Conservation (phyloP, 2,113 vertebrate genomes). For the Ahaetulla prasina region DNA sequence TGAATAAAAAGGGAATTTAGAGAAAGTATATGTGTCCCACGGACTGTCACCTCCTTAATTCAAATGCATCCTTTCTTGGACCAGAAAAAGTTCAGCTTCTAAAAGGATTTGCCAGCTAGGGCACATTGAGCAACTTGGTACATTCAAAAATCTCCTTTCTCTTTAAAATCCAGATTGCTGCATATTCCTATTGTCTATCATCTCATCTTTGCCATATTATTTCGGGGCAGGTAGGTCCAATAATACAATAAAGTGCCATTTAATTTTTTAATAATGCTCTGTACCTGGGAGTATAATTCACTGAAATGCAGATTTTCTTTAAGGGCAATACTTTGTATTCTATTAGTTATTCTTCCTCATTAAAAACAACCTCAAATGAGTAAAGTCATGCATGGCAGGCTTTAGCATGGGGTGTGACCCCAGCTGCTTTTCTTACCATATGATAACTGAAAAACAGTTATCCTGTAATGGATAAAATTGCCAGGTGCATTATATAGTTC, state of each 20-base stretch:
- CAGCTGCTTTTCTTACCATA: not conserved
- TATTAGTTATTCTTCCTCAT: not conserved
- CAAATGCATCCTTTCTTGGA: not conserved
- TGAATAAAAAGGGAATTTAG: not conserved
- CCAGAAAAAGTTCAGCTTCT: not conserved
- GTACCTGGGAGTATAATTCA: not conserved
- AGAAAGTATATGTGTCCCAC: not conserved
- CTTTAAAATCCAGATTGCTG: not conserved
- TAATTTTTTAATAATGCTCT: not conserved
- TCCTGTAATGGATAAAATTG: not conserved
- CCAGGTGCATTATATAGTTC: not conserved
- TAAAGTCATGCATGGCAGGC: not conserved
- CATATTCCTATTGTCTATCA: not conserved
- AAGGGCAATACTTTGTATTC: not conserved
- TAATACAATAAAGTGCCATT: not conserved
- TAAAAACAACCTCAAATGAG: not conserved
- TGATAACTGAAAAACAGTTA: not conserved
- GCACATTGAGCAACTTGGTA: not conserved
- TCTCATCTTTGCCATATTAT: not conserved
- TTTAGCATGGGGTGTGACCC: not conserved
- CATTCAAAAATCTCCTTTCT: not conserved
- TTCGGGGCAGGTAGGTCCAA: not conserved
- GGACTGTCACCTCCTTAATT: not conserved
- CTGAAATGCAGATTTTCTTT: not conserved
- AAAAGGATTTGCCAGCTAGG: not conserved